Evolutionary conservation across 2,888 invertebrate species (phyloP).

Genomic region (Conus canariensis): DNA sequence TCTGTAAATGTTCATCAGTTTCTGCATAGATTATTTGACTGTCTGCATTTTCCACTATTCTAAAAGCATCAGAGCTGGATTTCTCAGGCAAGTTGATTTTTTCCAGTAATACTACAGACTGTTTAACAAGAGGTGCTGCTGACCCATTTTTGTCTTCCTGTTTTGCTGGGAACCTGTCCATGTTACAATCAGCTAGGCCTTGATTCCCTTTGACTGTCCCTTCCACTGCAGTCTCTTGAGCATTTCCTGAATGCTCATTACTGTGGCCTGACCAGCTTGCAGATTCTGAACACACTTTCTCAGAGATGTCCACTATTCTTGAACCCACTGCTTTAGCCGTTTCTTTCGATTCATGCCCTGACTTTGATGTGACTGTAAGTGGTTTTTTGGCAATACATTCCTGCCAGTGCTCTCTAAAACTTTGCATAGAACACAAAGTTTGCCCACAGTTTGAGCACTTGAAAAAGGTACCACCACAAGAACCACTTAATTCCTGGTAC

Average conservation of each 20-base stretch:
- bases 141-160: not conserved
- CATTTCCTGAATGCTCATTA: not conserved
- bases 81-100: conserved; percentile 20
- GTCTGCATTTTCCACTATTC: not conserved
- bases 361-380: conserved; percentile 16
- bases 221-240: not conserved
- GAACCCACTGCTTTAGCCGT: not conserved
- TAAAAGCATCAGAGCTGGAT: not conserved
- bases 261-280: not conserved
- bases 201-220: not conserved
- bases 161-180: not conserved
- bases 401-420: conserved; percentile 50
- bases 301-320: not conserved
- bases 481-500: conserved; percentile 51
- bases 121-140: conserved; percentile 23
- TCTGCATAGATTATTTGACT: not conserved
- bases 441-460: conserved; percentile 51
- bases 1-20: not conserved
- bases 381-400: conserved; percentile 45
- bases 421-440: conserved; percentile 52
- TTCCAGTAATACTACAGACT: conserved; percentile 36
- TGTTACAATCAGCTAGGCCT: not conserved
- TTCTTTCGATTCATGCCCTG: not conserved
- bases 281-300: not conserved
- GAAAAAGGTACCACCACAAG: conserved; percentile 52